Conservation (phyloP, 2,888 invertebrate species). For the Philhelius pedissequus region DNA sequence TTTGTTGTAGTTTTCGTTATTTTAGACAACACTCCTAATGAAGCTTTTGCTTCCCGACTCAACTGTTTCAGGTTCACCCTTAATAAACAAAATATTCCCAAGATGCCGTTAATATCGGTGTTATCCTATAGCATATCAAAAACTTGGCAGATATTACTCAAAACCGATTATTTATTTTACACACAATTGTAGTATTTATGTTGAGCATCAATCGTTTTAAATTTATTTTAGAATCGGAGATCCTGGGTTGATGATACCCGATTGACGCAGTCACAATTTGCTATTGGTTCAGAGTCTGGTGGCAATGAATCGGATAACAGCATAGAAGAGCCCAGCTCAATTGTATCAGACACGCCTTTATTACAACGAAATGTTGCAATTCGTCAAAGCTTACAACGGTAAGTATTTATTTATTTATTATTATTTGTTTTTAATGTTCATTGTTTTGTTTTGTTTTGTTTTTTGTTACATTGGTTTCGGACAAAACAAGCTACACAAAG, state of each 20-base stretch:
- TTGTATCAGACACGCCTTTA: conserved; percentile 80
- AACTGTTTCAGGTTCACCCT: too few relatives aligned
- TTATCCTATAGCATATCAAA: too few relatives aligned
- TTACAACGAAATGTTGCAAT: conserved; percentile 80
- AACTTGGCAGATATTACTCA: too few relatives aligned
- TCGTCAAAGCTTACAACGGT: conserved; percentile 81
- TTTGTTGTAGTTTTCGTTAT: too few relatives aligned
- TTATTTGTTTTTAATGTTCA: neutral
- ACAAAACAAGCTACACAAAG: conserved; percentile 2
- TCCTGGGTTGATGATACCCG: conserved; percentile 86
- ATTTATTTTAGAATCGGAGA: conserved; percentile 82
- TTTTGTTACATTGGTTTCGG: conserved; percentile 9
- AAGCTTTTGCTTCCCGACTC: too few relatives aligned
- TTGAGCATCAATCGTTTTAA: neutral
- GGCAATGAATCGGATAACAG: conserved; percentile 90
- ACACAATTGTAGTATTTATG: too few relatives aligned
- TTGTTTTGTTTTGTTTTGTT: conserved; percentile 5
- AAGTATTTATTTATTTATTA: conserved; percentile 71
- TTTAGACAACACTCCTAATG: too few relatives aligned
- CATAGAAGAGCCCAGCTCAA: conserved; percentile 81
- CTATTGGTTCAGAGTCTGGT: conserved; percentile 85
- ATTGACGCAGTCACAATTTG: conserved; percentile 84
- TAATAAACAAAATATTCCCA: too few relatives aligned
- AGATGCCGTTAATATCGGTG: too few relatives aligned
- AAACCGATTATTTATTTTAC: too few relatives aligned